Percentiles rank a stretch among this genome's conserved stretches.
phyloP scores from a whole-genome alignment of 2,797 vertebrate species.

The Sebastes hubbsi region DNA sequence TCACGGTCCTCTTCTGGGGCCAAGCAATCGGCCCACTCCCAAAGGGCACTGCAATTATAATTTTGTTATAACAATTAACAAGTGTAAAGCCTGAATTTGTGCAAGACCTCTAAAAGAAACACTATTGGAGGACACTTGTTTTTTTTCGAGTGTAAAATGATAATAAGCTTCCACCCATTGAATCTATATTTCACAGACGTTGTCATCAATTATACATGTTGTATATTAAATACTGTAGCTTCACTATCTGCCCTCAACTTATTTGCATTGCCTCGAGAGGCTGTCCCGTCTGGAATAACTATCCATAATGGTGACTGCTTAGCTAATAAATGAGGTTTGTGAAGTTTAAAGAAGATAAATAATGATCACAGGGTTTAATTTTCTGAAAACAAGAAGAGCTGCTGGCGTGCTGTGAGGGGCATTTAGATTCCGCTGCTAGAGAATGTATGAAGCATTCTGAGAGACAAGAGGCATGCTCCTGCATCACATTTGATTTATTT shows the following conservation, averaged over 20 bases:
- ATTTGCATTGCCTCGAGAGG: conserved; percentile 69
- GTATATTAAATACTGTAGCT: conserved; percentile 67
- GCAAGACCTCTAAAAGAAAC: background rate
- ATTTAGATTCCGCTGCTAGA: conserved; percentile 9
- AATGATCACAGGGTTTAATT: conserved; percentile 40
- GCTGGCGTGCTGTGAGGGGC: background rate
- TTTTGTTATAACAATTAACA: too few species aligned
- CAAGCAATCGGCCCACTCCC: too few species aligned
- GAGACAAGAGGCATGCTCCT: conserved; percentile 23
- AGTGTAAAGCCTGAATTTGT: background rate
- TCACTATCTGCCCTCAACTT: conserved; percentile 38
- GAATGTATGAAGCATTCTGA: conserved; percentile 6
- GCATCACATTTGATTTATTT: conserved; percentile 45
- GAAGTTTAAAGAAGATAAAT: conserved; percentile 52
- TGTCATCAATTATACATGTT: conserved; percentile 75
- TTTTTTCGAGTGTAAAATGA: conserved; percentile 3
- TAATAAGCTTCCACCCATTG: conserved; percentile 44
- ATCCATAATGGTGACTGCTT: conserved; percentile 49
- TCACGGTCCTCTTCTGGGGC: background rate
- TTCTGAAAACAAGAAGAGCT: conserved; percentile 27
- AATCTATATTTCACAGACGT: conserved; percentile 47
- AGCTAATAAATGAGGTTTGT: conserved; percentile 41
- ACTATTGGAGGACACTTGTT: background rate
- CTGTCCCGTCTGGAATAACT: conserved; percentile 52
- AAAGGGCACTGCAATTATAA: too few species aligned